Evolutionary conservation across 2,888 invertebrate species (phyloP).

Genomic region (Mactromeris polynyma): DNA sequence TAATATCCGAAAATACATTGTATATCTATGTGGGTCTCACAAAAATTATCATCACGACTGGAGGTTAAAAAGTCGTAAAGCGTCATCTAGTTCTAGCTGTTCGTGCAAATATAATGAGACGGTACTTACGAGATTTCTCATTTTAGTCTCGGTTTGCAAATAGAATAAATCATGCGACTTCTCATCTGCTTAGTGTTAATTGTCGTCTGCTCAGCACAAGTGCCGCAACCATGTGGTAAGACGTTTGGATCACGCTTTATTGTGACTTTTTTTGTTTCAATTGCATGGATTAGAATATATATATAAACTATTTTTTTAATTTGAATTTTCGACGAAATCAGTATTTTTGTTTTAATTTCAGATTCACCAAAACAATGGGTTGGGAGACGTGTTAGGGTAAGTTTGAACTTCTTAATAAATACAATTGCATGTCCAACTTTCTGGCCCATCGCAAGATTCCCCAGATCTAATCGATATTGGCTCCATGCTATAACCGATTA

Average conservation of each 20-base stretch:
- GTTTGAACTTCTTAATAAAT: not conserved
- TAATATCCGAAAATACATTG: not conserved
- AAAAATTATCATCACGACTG: not conserved
- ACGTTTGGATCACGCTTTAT: not conserved
- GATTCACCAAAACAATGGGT: slow-evolving; percentile 64
- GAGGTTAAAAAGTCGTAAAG: not conserved
- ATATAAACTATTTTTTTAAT: no score
- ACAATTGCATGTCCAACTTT: no score
- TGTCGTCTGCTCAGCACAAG: slow-evolving; percentile 59
- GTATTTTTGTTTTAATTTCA: slow-evolving; percentile 8
- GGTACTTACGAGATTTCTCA: not conserved
- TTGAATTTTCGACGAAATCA: no score
- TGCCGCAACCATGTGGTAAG: slow-evolving; percentile 60
- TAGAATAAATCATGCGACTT: slow-evolving; percentile 38
- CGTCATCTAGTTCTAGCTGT: not conserved
- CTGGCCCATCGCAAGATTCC: no score
- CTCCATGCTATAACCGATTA: no score
- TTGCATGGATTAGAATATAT: not conserved
- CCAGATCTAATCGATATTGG: no score
- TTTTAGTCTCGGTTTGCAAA: not conserved
- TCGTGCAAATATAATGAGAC: not conserved
- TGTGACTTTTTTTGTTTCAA: not conserved
- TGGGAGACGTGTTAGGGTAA: slow-evolving; percentile 56
- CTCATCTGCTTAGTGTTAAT: slow-evolving; percentile 44
- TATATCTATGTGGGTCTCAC: not conserved